phyloP scores from a whole-genome alignment of 2,797 vertebrate species.

The Peromyscus eremicus region DNA sequence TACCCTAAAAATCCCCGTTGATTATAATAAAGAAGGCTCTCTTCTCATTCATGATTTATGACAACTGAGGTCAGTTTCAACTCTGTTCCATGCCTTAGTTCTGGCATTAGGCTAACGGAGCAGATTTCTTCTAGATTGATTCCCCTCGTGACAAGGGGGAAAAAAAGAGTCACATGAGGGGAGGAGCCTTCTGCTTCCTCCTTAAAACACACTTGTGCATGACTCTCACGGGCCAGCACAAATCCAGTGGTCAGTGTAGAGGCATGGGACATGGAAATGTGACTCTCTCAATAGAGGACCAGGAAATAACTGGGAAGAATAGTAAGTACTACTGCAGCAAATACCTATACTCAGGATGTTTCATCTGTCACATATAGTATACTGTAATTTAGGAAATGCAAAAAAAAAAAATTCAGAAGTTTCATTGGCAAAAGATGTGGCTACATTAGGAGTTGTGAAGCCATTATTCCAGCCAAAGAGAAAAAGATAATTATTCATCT shows the following conservation, averaged over 20 bases:
- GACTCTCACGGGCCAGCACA: neutral
- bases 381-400: neutral
- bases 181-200: neutral
- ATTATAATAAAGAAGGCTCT: neutral
- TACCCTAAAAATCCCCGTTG: neutral
- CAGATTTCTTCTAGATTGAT: neutral
- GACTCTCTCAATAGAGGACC: neutral
- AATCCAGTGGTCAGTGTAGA: neutral
- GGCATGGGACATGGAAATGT: neutral
- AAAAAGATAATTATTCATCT: neutral
- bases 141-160: neutral
- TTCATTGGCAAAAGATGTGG: neutral
- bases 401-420: neutral
- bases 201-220: neutral
- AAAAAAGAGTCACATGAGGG: neutral
- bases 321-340: neutral
- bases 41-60: neutral
- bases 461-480: neutral
- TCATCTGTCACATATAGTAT: neutral
- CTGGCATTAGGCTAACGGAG: neutral
- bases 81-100: neutral
- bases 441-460: neutral
- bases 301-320: neutral
- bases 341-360: neutral
- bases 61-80: neutral